Evolutionary conservation across 2,113 vertebrate genomes (phyloP).

Genomic region (Gasterosteus aculeatus): DNA sequence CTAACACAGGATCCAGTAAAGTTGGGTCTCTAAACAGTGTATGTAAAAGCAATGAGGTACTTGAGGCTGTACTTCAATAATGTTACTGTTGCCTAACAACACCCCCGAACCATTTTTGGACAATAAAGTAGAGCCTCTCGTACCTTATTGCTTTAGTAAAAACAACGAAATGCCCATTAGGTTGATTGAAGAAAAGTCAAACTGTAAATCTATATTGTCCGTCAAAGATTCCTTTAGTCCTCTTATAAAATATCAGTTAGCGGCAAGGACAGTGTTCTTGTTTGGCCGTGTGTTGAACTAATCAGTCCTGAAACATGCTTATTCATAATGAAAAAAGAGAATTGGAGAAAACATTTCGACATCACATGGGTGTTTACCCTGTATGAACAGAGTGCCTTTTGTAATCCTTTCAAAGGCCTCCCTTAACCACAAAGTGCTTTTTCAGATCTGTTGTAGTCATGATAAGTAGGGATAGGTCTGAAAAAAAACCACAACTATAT

Average conservation of each 20-base stretch:
- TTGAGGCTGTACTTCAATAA: too few relatives aligned
- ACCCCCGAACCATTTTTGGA: too few relatives aligned
- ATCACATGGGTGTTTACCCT: constrained; percentile 56
- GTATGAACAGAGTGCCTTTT: constrained; percentile 54
- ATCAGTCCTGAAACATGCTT: constrained; percentile 64
- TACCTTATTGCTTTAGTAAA: constrained; percentile 20
- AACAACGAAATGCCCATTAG: background rate
- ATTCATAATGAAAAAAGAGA: constrained; percentile 61
- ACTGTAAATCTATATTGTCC: constrained; percentile 39
- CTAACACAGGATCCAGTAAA: too few relatives aligned
- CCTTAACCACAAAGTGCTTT: constrained; percentile 44
- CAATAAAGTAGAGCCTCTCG: background rate
- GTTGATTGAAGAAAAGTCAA: background rate
- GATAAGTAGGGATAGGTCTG: background rate
- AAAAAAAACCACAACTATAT: background rate
- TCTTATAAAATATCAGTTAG: constrained; percentile 49
- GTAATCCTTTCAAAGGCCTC: constrained; percentile 36
- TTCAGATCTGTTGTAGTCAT: constrained; percentile 8
- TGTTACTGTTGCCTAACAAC: too few relatives aligned
- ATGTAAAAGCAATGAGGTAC: too few relatives aligned
- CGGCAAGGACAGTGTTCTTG: constrained; percentile 50
- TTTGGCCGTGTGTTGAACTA: constrained; percentile 59
- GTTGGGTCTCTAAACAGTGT: too few relatives aligned
- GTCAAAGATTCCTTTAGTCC: constrained; percentile 33
- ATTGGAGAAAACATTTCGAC: constrained; percentile 40